Evolutionary conservation across 1,140 invertebrate species (phyloP).

Genomic region (Apis laboriosa): DNA sequence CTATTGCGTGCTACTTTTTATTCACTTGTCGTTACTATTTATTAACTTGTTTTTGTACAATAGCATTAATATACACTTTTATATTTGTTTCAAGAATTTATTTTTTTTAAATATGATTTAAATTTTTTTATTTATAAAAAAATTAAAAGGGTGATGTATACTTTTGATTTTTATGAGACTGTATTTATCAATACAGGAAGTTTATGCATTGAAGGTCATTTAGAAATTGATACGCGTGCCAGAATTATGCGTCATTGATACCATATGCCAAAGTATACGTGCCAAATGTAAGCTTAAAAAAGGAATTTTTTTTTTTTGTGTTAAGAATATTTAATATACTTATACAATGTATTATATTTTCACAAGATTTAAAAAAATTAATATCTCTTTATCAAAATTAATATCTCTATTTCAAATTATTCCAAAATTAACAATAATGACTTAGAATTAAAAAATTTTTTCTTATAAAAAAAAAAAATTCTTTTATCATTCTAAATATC

Average conservation of each 20-base stretch:
- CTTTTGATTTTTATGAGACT: not conserved
- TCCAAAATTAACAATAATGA: too few relatives aligned
- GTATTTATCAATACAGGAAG: conserved; percentile 4
- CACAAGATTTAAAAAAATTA: too few relatives aligned
- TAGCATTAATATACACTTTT: not conserved
- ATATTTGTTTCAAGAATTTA: not conserved
- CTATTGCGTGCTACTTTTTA: not conserved
- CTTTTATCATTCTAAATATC: too few relatives aligned
- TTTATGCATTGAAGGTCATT: conserved; percentile 3
- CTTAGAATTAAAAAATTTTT: too few relatives aligned
- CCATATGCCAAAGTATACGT: not conserved
- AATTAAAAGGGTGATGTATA: not conserved
- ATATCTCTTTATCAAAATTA: too few relatives aligned
- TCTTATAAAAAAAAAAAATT: too few relatives aligned
- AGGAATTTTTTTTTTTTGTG: not conserved
- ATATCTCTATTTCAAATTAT: not conserved
- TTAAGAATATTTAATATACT: too few relatives aligned
- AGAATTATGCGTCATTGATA: conserved; percentile 23
- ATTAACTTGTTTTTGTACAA: not conserved
- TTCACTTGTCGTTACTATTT: not conserved
- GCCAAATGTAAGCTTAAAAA: not conserved
- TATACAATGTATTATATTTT: too few relatives aligned
- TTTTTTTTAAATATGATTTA: not conserved
- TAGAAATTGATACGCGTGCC: conserved; percentile 29
- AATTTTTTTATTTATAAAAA: not conserved